phyloP scores from a whole-genome alignment of 35 echinoderm and acorn worm genomes.

The Anneissia japonica region DNA sequence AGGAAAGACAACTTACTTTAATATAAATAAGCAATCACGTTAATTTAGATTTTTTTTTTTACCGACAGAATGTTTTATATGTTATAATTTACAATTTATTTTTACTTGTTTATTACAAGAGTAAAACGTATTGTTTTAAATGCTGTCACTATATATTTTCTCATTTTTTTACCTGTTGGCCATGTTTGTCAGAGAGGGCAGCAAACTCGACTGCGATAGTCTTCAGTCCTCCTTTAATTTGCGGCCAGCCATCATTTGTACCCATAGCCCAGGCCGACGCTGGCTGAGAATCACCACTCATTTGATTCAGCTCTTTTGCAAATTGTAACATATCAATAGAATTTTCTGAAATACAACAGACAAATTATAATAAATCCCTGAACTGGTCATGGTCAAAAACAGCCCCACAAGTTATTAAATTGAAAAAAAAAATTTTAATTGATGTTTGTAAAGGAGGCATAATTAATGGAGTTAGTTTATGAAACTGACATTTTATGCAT shows the following conservation, averaged over 20 bases:
- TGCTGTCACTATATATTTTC: background rate
- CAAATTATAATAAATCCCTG: too few relatives aligned
- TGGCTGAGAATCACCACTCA: slow-evolving; percentile 56
- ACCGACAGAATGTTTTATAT: background rate
- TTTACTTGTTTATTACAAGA: too few relatives aligned
- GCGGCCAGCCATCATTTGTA: slow-evolving; percentile 75
- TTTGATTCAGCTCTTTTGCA: slow-evolving; percentile 69
- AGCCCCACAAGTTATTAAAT: too few relatives aligned
- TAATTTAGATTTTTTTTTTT: too few relatives aligned
- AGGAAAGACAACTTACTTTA: too few relatives aligned
- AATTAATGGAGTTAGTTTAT: too few relatives aligned
- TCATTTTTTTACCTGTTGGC: slow-evolving; percentile 3
- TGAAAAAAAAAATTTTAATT: too few relatives aligned
- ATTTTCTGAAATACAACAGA: slow-evolving; percentile 54
- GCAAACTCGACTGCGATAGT: slow-evolving; percentile 85
- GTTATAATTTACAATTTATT: background rate
- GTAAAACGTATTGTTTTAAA: too few relatives aligned
- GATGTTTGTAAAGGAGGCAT: too few relatives aligned
- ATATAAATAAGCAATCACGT: too few relatives aligned
- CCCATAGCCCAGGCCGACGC: slow-evolving; percentile 92
- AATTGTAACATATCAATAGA: slow-evolving; percentile 74
- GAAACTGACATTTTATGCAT: too few relatives aligned
- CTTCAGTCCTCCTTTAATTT: slow-evolving; percentile 77
- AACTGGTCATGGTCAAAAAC: too few relatives aligned
- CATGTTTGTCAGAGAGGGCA: slow-evolving; percentile 71